Evolutionary conservation across 2,888 invertebrate species (phyloP), one percentile per base, ranked within the genome.

Genomic region (Drymonia ruficornis): DNA sequence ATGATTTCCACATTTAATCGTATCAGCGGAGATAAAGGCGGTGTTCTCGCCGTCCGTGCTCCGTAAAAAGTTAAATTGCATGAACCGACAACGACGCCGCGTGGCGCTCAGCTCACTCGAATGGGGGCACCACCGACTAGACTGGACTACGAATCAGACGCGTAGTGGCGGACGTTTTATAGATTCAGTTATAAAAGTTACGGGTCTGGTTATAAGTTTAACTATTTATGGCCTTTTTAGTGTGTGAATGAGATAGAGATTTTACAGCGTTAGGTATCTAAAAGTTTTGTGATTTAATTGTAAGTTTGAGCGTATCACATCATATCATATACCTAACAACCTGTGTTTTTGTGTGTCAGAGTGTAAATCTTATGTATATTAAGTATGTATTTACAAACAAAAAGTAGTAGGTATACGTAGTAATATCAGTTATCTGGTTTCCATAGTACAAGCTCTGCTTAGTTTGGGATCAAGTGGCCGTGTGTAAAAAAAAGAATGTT

Each of bases 21-120:
- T 83, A 84, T 84, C 77, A 80, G 66, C 67, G 57, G 56, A 63
- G 73, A 80, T 78, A 80, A 80, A 76, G 82, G 78, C 70, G 63
- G 76, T 83, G 81, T 83, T 83, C 73, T 61, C 66, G 67, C 63
- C 63, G 70, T 63, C 59, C 66, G 53, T 67, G 68, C 71, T 67
- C 74, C 61, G 81, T 76, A 82, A 86, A 86, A 87, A 87, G 86
- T 86, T 87, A 84, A 84, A 85, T 84, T 84, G 83, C 76, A 78
- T 74, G 71, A 77, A 78, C 74, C 67, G 43, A 12, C n/a, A n/a
- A n/a, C 43, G 18, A 43, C 16, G 40, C 11, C 11, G 40, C 16
- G 40, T 16, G 15, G n/a, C 13, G 38, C 7, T 31, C 31, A 9
- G 23, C 23, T 31, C 3, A 11, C 31, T 31, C 36, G n/a, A 13